phyloP scores from a whole-genome alignment of 2,888 invertebrate genomes.

The Ectemnius cavifrons region DNA sequence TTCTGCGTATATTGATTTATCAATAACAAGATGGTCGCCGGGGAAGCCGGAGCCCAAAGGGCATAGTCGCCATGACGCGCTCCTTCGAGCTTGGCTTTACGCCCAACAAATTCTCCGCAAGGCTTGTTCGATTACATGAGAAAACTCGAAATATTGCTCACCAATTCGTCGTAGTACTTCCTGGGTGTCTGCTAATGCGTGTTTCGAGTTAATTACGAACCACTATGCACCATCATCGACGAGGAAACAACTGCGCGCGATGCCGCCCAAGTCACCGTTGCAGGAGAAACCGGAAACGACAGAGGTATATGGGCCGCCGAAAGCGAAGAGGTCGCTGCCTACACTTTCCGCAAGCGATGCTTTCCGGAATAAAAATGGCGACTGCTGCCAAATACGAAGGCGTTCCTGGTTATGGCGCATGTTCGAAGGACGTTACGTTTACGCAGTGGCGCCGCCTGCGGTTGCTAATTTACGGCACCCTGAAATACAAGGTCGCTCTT shows the following conservation, averaged over 20 bases:
- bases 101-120: slow-evolving; percentile 34
- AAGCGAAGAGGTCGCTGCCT: slow-evolving; percentile 18
- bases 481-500: too few relatives aligned
- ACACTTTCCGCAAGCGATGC: not conserved
- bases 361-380: not conserved
- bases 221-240: slow-evolving; percentile 47
- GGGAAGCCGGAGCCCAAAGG: slow-evolving; percentile 59
- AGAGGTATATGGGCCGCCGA: not conserved
- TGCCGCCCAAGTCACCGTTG: slow-evolving; percentile 45
- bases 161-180: slow-evolving; percentile 49
- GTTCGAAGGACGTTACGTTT: too few relatives aligned
- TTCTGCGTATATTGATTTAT: slow-evolving; percentile 66
- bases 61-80: slow-evolving; percentile 67
- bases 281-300: slow-evolving; percentile 42
- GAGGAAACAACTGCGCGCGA: slow-evolving; percentile 50
- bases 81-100: slow-evolving; percentile 49
- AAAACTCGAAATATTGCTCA: slow-evolving; percentile 51
- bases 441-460: too few relatives aligned
- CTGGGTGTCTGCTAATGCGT: slow-evolving; percentile 53
- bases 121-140: slow-evolving; percentile 19
- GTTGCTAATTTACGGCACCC: too few relatives aligned
- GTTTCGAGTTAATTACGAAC: slow-evolving; percentile 49
- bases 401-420: too few relatives aligned
- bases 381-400: too few relatives aligned
- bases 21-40: slow-evolving; percentile 71